Evolutionary conservation across 2,888 invertebrate genomes (phyloP), one percentile per base, ranked within the genome.

Genomic region (Leptarthrus brevirostris): DNA sequence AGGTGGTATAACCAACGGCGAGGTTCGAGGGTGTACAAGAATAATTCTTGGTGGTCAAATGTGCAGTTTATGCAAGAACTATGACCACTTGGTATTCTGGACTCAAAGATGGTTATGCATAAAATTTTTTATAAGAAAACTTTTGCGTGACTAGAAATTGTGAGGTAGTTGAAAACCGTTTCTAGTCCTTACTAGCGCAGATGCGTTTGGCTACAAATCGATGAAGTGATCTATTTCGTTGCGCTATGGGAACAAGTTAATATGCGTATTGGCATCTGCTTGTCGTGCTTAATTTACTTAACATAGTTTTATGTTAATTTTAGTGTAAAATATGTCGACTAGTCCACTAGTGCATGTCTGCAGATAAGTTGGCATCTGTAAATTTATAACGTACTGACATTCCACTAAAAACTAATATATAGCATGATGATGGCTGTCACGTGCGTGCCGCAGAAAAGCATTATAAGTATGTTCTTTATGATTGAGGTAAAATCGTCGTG

Each of bases 61-160:
- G 26, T 66, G 44, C 24, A 26, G 44, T 66, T 66, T 47, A 49
- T 44, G 49, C 66, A 49, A 49, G 12, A 66, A 22, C 49, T 66
- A 47, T 14, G 66, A 24, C n/a, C 49, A 66, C 26, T 66, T 66
- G 30, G 30, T 66, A 66, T 66, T 66, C 66, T 44, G 20, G 18
- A 14, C 8, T 47, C 10, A 26, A 4, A 8, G 5, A 44, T 66
- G 16, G 47, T 26, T 24, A 22, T 26, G 44, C 44, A 16, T 47
- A 26, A 22, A 47, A 14, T 66, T 66, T 26, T 26, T 70, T 70
- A 14, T 52, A 22, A 12, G 22, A 36, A 53, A 70, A 30, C 30
- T 52, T 18, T 49, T 70, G 70, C 70, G 70, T 70, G 70, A 70
- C 70, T 70, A 70, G 70, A 70, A 52, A 70, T 30, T 52, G 49